A percentile compares a stretch with the other conserved stretches of the same genome.
These are phyloP conservation scores for Formica aserva DNA, from an alignment of 2,888 invertebrate genomes.

Conservation along the genomic window DNA sequence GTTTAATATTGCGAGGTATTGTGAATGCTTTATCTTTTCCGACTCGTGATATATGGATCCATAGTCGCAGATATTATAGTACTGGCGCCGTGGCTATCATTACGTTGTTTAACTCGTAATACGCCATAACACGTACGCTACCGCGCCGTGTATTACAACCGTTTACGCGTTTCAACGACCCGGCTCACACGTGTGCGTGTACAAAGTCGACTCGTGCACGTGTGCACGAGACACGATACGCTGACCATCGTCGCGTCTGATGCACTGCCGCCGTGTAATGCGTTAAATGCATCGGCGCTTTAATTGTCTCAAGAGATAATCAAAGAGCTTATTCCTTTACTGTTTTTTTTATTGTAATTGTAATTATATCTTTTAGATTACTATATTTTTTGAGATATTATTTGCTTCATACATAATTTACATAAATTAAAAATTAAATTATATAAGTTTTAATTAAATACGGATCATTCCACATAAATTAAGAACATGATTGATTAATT, in stretches of 20 bases:
- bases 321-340: conserved; percentile 18
- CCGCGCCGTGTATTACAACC: conserved; percentile 67
- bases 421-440: not conserved
- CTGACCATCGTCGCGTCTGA: conserved; percentile 32
- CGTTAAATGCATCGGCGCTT: conserved; percentile 21
- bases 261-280: conserved; percentile 14
- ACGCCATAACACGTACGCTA: conserved; percentile 75
- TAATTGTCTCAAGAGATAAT: conserved; percentile 27
- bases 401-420: not conserved
- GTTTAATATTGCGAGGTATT: not conserved
- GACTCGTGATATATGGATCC: conserved; percentile 66
- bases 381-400: not conserved
- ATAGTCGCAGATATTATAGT: conserved; percentile 71
- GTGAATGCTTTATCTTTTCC: not conserved
- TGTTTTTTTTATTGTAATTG: not conserved
- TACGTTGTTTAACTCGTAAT: conserved; percentile 81
- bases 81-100: conserved; percentile 83
- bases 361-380: not conserved
- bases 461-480: not conserved
- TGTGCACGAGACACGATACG: conserved; percentile 38
- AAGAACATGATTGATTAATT: not conserved
- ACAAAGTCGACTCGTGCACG: conserved; percentile 34
- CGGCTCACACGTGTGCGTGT: conserved; percentile 23
- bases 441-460: conserved; percentile 1
- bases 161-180: conserved; percentile 72